Conservation (phyloP, 2,888 invertebrate species). For the Athalia rosae region DNA sequence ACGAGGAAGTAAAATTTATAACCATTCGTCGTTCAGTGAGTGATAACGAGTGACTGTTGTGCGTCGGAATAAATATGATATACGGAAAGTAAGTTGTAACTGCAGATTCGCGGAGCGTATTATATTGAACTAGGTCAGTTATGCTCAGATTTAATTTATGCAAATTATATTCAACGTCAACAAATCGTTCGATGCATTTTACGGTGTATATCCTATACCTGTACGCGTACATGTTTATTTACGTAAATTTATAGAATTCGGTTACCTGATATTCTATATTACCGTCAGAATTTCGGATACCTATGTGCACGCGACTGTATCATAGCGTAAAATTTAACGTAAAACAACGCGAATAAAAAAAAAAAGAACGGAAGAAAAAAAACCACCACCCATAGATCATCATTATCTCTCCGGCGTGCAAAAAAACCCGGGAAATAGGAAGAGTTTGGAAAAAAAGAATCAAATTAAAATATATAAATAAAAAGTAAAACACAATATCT, state of each 20-base stretch:
- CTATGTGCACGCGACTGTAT: too few relatives aligned
- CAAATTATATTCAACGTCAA: constrained; percentile 41
- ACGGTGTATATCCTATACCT: not conserved
- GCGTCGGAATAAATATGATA: too few relatives aligned
- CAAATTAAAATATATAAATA: constrained; percentile 34
- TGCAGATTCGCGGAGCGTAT: too few relatives aligned
- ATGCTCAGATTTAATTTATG: constrained; percentile 10
- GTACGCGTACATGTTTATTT: not conserved
- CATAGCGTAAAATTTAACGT: constrained; percentile 47
- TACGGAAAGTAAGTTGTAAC: too few relatives aligned
- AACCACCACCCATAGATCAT: constrained; percentile 50
- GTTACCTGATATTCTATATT: not conserved
- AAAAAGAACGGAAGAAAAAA: not conserved
- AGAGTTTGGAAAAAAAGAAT: constrained; percentile 29
- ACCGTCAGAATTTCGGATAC: too few relatives aligned
- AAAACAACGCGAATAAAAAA: constrained; percentile 9
- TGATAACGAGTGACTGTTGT: too few relatives aligned
- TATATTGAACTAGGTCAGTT: not conserved
- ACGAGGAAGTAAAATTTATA: too few relatives aligned
- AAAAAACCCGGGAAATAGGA: constrained; percentile 28
- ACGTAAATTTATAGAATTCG: not conserved
- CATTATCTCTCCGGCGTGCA: constrained; percentile 50
- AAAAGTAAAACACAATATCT: constrained; percentile 52
- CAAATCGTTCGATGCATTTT: constrained; percentile 11
- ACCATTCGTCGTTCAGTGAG: too few relatives aligned